These are phyloP conservation scores for Geotrypetes seraphini DNA, from an alignment of 2,797 vertebrate genomes.

Conservation along the genomic window DNA sequence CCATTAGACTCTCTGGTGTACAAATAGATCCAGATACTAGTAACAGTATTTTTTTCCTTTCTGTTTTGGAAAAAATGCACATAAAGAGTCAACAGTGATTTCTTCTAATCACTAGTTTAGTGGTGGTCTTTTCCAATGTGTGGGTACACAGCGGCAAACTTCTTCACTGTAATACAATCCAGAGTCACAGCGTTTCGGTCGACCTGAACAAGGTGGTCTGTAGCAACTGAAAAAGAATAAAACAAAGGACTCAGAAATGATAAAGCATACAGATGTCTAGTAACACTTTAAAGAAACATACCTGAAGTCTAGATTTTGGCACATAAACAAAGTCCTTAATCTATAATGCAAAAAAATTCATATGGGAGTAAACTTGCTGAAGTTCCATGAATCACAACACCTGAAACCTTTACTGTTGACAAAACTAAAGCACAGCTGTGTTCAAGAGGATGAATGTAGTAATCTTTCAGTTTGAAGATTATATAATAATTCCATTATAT, in stretches of 20 bases:
- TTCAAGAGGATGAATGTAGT: too few relatives aligned
- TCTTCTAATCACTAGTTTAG: slow-evolving; percentile 41
- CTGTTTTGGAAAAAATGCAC: slow-evolving; percentile 25
- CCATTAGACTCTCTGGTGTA: slow-evolving; percentile 38
- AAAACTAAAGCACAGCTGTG: too few relatives aligned
- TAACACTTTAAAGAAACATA: neutral
- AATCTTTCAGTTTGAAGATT: too few relatives aligned
- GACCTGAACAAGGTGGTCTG: slow-evolving; percentile 71
- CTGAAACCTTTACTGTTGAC: too few relatives aligned
- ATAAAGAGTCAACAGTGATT: slow-evolving; percentile 3
- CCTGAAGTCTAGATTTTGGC: neutral
- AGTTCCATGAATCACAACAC: too few relatives aligned
- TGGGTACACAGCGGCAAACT: slow-evolving; percentile 86
- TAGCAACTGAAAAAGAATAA: slow-evolving; percentile 65
- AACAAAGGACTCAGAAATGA: neutral
- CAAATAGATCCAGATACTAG: slow-evolving; percentile 36
- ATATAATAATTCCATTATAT: too few relatives aligned
- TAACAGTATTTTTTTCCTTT: slow-evolving; percentile 27
- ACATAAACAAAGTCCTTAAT: too few relatives aligned
- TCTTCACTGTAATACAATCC: slow-evolving; percentile 85
- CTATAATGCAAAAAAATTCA: too few relatives aligned
- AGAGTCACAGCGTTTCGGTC: slow-evolving; percentile 69
- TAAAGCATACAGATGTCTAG: rapidly evolving
- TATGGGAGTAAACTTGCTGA: too few relatives aligned
- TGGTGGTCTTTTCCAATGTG: slow-evolving; percentile 80